Evolutionary conservation across 2,113 vertebrate species (phyloP).

Genomic region (Hydrolagus affinis): DNA sequence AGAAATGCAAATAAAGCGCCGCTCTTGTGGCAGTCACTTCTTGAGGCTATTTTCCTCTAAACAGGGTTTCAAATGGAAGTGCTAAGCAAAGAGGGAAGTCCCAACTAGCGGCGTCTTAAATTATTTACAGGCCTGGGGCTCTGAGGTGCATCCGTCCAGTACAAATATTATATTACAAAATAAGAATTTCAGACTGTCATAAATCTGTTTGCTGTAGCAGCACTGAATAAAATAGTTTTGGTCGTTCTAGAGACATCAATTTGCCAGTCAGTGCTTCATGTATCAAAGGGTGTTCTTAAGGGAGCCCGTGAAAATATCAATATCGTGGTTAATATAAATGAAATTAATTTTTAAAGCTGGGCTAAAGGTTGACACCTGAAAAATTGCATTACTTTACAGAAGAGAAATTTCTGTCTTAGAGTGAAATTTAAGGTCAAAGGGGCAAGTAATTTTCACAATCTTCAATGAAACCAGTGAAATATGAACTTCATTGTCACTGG

Average conservation of each 20-base stretch:
- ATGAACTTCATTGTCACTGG: slow-evolving; percentile 81
- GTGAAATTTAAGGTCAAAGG: slow-evolving; percentile 77
- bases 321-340: slow-evolving; percentile 83
- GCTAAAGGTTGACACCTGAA: slow-evolving; percentile 81
- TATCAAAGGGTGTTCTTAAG: slow-evolving; percentile 60
- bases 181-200: slow-evolving; percentile 58
- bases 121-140: slow-evolving; percentile 53
- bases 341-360: slow-evolving; percentile 82
- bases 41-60: slow-evolving; percentile 23
- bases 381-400: slow-evolving; percentile 80
- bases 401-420: slow-evolving; percentile 75
- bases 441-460: slow-evolving; percentile 78
- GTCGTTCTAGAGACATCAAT: slow-evolving; percentile 59
- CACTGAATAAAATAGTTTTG: slow-evolving; percentile 63
- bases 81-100: slow-evolving; percentile 18
- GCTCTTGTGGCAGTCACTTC: slow-evolving; percentile 20
- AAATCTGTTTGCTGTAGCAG: slow-evolving; percentile 59
- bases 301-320: slow-evolving; percentile 68
- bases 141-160: slow-evolving; percentile 49
- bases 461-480: slow-evolving; percentile 78
- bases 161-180: slow-evolving; percentile 60
- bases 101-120: slow-evolving; percentile 35
- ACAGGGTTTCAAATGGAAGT: slow-evolving; percentile 3
- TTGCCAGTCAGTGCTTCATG: slow-evolving; percentile 63
- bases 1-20: slow-evolving; percentile 22